These are phyloP conservation scores for Lanius collurio DNA, from an alignment of 2,113 vertebrate genomes.

Conservation along the genomic window DNA sequence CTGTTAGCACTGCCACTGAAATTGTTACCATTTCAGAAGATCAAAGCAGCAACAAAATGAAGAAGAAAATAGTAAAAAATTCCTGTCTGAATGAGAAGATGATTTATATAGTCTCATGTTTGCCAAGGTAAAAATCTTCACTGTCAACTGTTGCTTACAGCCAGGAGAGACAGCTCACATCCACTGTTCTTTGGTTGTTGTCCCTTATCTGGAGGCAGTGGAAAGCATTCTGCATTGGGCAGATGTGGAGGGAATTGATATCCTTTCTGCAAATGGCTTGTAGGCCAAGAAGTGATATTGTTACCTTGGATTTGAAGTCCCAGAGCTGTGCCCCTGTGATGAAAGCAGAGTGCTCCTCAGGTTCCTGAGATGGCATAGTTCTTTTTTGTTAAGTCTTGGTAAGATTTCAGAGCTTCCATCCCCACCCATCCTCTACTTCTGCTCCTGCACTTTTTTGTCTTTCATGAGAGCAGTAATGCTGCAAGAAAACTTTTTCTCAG, in stretches of 20 bases:
- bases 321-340: background rate
- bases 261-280: background rate
- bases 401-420: background rate
- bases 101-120: background rate
- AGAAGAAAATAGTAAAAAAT: background rate
- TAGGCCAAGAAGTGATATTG: background rate
- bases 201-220: background rate
- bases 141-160: fast-evolving
- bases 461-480: background rate
- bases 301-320: background rate
- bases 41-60: background rate
- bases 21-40: background rate
- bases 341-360: background rate
- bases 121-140: background rate
- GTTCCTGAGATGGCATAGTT: background rate
- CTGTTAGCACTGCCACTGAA: background rate
- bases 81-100: background rate
- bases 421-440: background rate
- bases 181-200: background rate
- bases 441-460: background rate
- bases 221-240: background rate
- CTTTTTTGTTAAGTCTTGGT: background rate
- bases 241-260: background rate
- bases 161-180: background rate
- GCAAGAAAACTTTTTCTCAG: background rate